phyloP scores from a whole-genome alignment of 92 coral and sea anemone species.

The Porites divaricata region DNA sequence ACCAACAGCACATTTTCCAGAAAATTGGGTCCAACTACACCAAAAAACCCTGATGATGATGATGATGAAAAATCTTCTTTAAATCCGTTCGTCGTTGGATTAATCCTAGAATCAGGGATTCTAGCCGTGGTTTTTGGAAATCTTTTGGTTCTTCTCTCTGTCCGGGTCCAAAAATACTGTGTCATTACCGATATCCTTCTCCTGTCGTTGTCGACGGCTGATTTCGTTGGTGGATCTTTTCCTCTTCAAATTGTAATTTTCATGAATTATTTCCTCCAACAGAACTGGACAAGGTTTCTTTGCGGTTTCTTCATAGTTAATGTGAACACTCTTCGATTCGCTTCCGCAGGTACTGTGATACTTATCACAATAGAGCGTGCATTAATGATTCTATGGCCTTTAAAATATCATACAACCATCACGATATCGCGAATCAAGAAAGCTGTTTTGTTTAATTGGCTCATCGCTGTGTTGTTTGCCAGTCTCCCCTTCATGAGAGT shows the following conservation, averaged over 20 bases:
- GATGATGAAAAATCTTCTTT: constrained; percentile 5
- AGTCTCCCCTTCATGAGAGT: constrained; percentile 76
- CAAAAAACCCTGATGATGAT: neutral
- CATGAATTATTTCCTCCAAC: constrained; percentile 71
- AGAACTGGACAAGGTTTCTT: constrained; percentile 66
- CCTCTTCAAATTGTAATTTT: constrained; percentile 82
- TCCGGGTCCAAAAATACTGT: constrained; percentile 71
- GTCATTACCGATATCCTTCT: constrained; percentile 81
- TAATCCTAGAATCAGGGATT: constrained; percentile 71
- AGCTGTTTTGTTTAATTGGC: constrained; percentile 64
- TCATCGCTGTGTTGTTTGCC: constrained; percentile 59
- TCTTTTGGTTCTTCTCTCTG: constrained; percentile 72
- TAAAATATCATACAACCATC: constrained; percentile 71
- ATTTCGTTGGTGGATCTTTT: constrained; percentile 77
- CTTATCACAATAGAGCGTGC: constrained; percentile 79
- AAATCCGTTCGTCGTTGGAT: constrained; percentile 70
- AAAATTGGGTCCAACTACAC: neutral
- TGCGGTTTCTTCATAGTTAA: constrained; percentile 66
- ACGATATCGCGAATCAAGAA: constrained; percentile 64
- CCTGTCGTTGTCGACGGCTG: constrained; percentile 85
- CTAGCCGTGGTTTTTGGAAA: constrained; percentile 74
- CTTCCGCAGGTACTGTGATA: constrained; percentile 81
- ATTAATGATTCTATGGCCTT: constrained; percentile 66
- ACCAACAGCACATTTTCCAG: neutral
- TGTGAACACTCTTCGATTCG: constrained; percentile 75